phyloP scores from a whole-genome alignment of 1,140 invertebrate species.

The Pachyrhynchus sulphureomaculatus region DNA sequence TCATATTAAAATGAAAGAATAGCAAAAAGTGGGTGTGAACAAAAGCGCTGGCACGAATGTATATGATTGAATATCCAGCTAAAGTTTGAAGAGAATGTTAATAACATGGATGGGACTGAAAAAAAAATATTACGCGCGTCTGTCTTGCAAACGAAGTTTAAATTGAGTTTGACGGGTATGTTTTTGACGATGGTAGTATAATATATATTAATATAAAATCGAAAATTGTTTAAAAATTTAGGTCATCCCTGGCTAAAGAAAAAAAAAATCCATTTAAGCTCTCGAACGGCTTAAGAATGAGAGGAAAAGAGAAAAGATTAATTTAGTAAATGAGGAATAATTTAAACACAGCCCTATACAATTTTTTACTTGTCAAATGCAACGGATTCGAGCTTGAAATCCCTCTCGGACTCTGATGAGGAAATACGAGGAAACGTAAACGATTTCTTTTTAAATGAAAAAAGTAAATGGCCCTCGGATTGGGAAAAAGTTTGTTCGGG shows the following conservation, averaged over 20 bases:
- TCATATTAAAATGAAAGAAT: too few species aligned
- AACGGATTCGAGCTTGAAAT: constrained; percentile 23
- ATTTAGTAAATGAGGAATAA: constrained; percentile 35
- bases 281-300: constrained; percentile 17
- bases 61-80: too few species aligned
- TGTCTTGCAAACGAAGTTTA: too few species aligned
- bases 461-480: constrained; percentile 25
- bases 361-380: constrained; percentile 37
- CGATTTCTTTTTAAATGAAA: constrained; percentile 12
- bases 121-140: too few species aligned
- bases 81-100: too few species aligned
- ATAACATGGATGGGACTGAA: too few species aligned
- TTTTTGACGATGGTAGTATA: too few species aligned
- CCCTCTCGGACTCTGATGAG: constrained; percentile 26
- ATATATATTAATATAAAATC: too few species aligned
- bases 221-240: too few species aligned
- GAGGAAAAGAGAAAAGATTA: constrained; percentile 27
- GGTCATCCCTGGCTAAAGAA: neutral
- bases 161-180: too few species aligned
- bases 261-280: neutral
- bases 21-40: too few species aligned
- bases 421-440: constrained; percentile 33
- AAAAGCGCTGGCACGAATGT: too few species aligned
- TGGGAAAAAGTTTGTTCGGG: constrained; percentile 5
- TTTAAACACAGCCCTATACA: constrained; percentile 34